Conservation (phyloP, 2,113 vertebrate species). For the Callocephalon fimbriatum region DNA sequence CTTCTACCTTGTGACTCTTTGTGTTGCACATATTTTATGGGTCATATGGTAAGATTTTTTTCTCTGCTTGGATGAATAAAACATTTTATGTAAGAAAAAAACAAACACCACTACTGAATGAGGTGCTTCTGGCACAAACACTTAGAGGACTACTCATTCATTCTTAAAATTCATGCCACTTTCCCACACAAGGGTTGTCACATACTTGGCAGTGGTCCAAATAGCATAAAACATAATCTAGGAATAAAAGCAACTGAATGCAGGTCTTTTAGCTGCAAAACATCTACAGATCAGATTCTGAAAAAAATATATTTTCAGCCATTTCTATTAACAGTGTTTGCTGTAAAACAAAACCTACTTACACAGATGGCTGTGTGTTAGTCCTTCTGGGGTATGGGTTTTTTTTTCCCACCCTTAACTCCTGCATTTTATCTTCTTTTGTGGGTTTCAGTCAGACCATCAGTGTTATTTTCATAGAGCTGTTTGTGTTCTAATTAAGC, state of each 20-base stretch:
- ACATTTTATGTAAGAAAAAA: conserved; percentile 7
- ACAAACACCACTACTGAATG: conserved; percentile 40
- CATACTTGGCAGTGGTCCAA: conserved; percentile 44
- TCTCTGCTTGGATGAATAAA: not conserved
- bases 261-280: conserved; percentile 31
- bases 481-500: conserved; percentile 68
- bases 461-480: conserved; percentile 60
- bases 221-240: conserved; percentile 38
- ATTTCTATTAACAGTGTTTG: conserved; percentile 23
- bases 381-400: not conserved
- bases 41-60: not conserved
- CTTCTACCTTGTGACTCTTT: not conserved
- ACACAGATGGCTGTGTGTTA: conserved; percentile 23
- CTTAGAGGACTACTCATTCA: conserved; percentile 43
- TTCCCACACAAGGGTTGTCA: conserved; percentile 58
- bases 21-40: not conserved
- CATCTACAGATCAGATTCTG: not conserved
- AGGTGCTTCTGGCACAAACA: conserved; percentile 57
- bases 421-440: conserved; percentile 45
- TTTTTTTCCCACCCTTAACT: conserved; percentile 24
- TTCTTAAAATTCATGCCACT: conserved; percentile 70
- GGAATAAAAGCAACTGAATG: conserved; percentile 41
- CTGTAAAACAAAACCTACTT: conserved; percentile 47
- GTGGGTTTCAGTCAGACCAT: conserved; percentile 39
- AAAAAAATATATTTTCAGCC: not conserved